phyloP scores from a whole-genome alignment of 2,113 vertebrate genomes.

The Onychostruthus taczanowskii region DNA sequence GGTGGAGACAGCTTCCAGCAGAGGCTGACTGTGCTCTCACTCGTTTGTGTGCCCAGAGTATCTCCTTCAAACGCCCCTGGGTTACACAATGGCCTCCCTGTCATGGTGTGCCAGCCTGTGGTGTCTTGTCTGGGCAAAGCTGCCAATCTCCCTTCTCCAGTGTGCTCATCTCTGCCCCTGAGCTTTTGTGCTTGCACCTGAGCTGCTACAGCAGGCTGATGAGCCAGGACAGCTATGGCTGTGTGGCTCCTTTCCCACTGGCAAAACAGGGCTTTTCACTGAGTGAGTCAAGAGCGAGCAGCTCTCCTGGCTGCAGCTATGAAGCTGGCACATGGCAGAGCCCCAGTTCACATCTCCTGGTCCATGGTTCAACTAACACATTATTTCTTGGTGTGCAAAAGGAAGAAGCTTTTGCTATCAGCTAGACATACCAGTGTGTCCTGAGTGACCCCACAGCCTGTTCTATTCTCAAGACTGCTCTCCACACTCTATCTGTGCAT shows the following conservation, averaged over 20 bases:
- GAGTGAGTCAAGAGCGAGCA: background rate
- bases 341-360: background rate
- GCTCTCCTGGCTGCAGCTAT: background rate
- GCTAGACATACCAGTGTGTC: background rate
- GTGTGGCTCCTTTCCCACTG: background rate
- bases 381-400: background rate
- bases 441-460: background rate
- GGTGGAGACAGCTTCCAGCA: background rate
- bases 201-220: background rate
- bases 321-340: background rate
- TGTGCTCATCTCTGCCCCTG: background rate
- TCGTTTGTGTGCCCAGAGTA: background rate
- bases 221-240: background rate
- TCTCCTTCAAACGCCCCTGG: background rate
- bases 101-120: accelerated
- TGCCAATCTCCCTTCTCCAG: background rate
- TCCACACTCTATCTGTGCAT: accelerated
- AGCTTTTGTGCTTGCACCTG: background rate
- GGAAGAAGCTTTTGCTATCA: background rate
- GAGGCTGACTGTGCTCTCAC: background rate
- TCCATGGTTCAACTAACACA: accelerated
- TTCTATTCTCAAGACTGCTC: background rate
- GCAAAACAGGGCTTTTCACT: background rate
- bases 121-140: background rate
- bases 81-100: accelerated